Conservation (phyloP, 2,888 invertebrate species). For the Graphium colonna region DNA sequence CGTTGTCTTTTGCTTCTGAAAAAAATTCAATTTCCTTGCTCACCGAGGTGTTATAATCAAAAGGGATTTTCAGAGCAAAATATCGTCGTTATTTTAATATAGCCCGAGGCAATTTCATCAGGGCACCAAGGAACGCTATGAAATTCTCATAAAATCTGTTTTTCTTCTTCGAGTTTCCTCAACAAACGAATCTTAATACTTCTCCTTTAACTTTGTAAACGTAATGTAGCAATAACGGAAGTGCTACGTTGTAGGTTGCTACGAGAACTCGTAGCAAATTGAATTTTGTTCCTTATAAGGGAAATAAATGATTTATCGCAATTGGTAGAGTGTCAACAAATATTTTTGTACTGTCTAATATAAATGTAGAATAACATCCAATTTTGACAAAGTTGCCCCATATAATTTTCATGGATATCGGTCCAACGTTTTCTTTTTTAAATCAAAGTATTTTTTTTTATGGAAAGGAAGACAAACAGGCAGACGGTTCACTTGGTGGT, state of each 20-base stretch:
- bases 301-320: too few relatives aligned
- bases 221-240: slow-evolving; percentile 5
- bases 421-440: too few relatives aligned
- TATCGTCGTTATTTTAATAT: slow-evolving; percentile 14
- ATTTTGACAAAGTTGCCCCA: too few relatives aligned
- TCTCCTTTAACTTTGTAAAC: slow-evolving; percentile 12
- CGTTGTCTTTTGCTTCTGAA: background rate
- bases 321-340: too few relatives aligned
- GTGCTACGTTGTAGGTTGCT: slow-evolving; percentile 10
- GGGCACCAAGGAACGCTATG: slow-evolving; percentile 2
- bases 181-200: slow-evolving; percentile 9
- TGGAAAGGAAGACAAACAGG: too few relatives aligned
- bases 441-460: too few relatives aligned
- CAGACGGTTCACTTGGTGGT: too few relatives aligned
- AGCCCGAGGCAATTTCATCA: slow-evolving; percentile 12
- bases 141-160: slow-evolving; percentile 10
- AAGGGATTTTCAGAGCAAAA: slow-evolving; percentile 4
- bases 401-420: too few relatives aligned
- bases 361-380: too few relatives aligned
- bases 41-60: slow-evolving; percentile 2
- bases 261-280: background rate
- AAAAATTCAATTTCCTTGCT: slow-evolving; percentile 13
- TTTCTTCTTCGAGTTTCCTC: slow-evolving; percentile 4
- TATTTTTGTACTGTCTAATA: too few relatives aligned
- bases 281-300: too few relatives aligned